phyloP scores from a whole-genome alignment of 2,888 invertebrate genomes.

The Drosophila crucigera region DNA sequence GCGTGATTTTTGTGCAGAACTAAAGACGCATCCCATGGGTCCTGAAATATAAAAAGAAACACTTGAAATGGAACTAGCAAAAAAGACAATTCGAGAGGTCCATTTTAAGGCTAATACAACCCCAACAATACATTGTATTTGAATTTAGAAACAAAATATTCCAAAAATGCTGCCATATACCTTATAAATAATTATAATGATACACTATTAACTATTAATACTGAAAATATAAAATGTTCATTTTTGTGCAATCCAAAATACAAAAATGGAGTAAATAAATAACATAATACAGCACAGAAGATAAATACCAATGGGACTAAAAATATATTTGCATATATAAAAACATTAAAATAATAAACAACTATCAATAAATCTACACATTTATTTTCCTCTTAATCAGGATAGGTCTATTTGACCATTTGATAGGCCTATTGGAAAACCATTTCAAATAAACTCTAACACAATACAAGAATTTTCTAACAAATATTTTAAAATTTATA shows the following conservation, averaged over 20 bases:
- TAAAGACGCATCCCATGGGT: neutral
- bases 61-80: neutral
- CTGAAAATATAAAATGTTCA: neutral
- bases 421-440: too few relatives aligned
- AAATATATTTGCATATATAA: neutral
- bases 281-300: neutral
- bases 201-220: neutral
- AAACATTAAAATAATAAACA: neutral
- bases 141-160: neutral
- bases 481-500: neutral
- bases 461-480: too few relatives aligned
- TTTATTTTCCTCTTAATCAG: neutral
- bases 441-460: too few relatives aligned
- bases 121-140: too few relatives aligned
- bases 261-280: neutral
- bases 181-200: neutral
- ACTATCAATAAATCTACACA: neutral
- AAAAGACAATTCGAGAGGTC: neutral
- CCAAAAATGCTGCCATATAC: neutral
- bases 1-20: neutral
- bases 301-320: neutral
- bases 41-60: neutral
- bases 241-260: neutral
- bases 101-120: too few relatives aligned
- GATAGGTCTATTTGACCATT: too few relatives aligned